Percentiles rank a stretch among this genome's conserved stretches.
phyloP scores from a whole-genome alignment of 2,113 vertebrate species.

The Vombatus ursinus region DNA sequence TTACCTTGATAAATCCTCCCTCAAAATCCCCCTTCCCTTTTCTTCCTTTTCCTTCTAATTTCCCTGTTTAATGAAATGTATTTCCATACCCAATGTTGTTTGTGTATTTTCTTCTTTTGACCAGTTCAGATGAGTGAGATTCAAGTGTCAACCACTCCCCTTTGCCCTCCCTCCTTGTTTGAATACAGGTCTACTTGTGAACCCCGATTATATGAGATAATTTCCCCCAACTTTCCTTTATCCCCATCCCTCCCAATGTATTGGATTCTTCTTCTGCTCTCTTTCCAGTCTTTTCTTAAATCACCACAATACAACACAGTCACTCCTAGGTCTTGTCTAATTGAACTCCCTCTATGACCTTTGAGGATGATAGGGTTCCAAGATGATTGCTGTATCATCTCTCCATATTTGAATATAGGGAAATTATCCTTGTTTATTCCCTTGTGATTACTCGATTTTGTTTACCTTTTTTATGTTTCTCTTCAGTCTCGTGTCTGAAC shows the following conservation, averaged over 20 bases:
- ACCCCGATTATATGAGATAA: too few relatives aligned
- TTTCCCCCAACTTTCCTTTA: neutral
- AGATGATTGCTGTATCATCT: neutral
- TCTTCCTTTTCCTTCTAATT: neutral
- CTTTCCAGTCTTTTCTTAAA: neutral
- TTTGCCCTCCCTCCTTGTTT: neutral
- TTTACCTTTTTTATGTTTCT: neutral
- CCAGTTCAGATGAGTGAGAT: neutral
- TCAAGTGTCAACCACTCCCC: neutral
- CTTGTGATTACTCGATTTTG: neutral
- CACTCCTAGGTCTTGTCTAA: neutral
- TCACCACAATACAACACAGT: neutral
- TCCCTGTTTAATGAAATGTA: neutral
- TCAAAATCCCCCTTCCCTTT: neutral
- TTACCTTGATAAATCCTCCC: neutral
- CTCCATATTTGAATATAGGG: neutral
- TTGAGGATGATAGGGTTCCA: neutral
- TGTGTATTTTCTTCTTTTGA: neutral
- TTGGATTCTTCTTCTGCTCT: neutral
- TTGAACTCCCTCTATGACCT: neutral
- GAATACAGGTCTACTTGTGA: neutral
- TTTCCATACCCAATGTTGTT: neutral
- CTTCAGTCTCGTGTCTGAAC: neutral
- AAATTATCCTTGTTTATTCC: neutral
- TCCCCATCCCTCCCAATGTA: neutral